phyloP scores from a whole-genome alignment of 2,797 vertebrate genomes.

The Lacerta agilis region DNA sequence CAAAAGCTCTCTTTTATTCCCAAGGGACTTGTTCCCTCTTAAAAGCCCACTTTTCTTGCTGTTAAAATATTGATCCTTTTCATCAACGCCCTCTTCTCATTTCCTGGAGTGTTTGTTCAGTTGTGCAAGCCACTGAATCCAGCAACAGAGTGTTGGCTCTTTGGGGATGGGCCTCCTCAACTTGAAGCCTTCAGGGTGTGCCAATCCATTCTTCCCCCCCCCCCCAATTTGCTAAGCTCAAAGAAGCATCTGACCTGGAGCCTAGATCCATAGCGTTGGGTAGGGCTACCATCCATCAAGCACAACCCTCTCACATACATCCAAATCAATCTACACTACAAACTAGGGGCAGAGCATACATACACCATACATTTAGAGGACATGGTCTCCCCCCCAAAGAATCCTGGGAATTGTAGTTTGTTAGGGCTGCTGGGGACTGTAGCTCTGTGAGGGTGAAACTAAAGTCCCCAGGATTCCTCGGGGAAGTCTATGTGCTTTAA shows the following conservation, averaged over 20 bases:
- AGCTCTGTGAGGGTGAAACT: no score
- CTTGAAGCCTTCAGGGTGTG: not conserved
- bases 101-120: constrained; percentile 46
- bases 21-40: not conserved
- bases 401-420: no score
- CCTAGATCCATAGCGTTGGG: not conserved
- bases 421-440: no score
- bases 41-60: constrained; percentile 44
- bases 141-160: not conserved
- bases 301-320: not conserved
- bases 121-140: not conserved
- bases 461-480: no score
- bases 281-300: no score
- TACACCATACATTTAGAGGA: no score
- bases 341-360: no score
- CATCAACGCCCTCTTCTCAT: constrained; percentile 5
- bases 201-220: not conserved
- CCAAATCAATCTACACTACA: not conserved
- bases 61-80: constrained; percentile 51
- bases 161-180: not conserved
- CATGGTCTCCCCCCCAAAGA: no score
- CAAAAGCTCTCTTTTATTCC: not conserved
- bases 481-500: no score
- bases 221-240: not conserved
- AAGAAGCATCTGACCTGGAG: no score